phyloP scores from a whole-genome alignment of 1,140 invertebrate species.

The Brachionus rubens region DNA sequence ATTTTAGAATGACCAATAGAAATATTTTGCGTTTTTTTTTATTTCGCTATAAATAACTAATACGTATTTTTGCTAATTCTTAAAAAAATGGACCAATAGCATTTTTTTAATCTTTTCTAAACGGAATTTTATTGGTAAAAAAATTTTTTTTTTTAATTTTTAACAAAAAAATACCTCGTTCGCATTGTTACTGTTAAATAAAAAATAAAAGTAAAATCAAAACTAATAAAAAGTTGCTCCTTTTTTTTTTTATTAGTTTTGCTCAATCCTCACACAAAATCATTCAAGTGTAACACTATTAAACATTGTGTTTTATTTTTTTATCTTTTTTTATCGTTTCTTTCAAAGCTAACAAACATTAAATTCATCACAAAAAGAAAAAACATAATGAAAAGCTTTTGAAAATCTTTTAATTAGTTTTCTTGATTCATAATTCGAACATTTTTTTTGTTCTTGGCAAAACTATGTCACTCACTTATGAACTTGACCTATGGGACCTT shows the following conservation, averaged over 20 bases:
- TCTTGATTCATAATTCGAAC: neutral
- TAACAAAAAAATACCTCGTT: neutral
- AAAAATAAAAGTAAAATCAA: neutral
- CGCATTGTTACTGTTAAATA: conserved; percentile 16
- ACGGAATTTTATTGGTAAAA: conserved; percentile 26
- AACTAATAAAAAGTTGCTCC: neutral
- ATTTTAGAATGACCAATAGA: too few relatives aligned
- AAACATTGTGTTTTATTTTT: neutral
- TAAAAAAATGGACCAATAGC: too few relatives aligned
- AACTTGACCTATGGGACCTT: neutral
- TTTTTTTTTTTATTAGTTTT: conserved; percentile 1
- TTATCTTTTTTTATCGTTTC: conserved; percentile 16
- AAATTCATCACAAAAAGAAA: neutral
- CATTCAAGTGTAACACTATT: conserved; percentile 28
- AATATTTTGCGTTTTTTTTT: too few relatives aligned
- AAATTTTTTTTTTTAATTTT: neutral
- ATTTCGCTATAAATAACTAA: too few relatives aligned
- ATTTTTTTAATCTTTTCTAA: neutral
- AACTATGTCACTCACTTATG: conserved; percentile 14
- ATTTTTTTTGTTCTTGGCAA: neutral
- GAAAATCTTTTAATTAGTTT: conserved; percentile 15
- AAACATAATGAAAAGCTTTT: neutral
- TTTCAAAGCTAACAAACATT: neutral
- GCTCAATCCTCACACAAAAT: neutral
- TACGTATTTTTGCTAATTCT: too few relatives aligned